These are phyloP conservation scores for Amphilophus citrinellus DNA, from an alignment of 2,113 vertebrate species.

Conservation along the genomic window DNA sequence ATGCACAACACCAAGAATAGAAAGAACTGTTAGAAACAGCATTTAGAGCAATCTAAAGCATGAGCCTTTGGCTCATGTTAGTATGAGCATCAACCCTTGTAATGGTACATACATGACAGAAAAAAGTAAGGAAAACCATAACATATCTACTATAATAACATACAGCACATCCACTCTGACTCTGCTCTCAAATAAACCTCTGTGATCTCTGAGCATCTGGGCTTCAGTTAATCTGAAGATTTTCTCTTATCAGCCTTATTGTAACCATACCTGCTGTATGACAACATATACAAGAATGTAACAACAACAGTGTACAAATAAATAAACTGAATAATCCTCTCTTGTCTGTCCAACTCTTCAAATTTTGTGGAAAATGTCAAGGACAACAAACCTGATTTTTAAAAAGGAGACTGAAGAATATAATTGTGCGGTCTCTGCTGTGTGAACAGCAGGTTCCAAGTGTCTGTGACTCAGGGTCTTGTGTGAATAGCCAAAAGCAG, in stretches of 20 bases:
- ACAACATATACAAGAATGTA: not conserved
- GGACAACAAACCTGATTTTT: not conserved
- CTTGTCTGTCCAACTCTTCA: not conserved
- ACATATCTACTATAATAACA: too few species aligned
- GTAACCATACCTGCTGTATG: not conserved
- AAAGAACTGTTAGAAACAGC: not conserved
- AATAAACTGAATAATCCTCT: not conserved
- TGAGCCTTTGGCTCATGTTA: too few species aligned
- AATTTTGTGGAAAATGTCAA: not conserved
- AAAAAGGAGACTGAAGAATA: not conserved
- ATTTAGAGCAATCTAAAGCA: too few species aligned
- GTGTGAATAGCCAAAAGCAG: not conserved
- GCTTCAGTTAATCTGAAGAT: not conserved
- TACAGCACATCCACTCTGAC: too few species aligned
- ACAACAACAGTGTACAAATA: not conserved
- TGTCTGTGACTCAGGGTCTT: not conserved
- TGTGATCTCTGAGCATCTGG: too few species aligned
- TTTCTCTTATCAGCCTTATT: not conserved
- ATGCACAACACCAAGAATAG: not conserved
- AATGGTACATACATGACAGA: too few species aligned
- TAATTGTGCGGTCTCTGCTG: not conserved
- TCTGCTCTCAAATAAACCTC: too few species aligned
- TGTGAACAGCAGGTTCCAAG: not conserved
- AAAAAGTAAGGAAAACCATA: too few species aligned
- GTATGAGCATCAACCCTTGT: too few species aligned